A percentile compares a stretch with the other conserved stretches of the same genome.
phyloP scores from a whole-genome alignment of 1,140 invertebrate genomes.

The Sarcophaga peregrina region DNA sequence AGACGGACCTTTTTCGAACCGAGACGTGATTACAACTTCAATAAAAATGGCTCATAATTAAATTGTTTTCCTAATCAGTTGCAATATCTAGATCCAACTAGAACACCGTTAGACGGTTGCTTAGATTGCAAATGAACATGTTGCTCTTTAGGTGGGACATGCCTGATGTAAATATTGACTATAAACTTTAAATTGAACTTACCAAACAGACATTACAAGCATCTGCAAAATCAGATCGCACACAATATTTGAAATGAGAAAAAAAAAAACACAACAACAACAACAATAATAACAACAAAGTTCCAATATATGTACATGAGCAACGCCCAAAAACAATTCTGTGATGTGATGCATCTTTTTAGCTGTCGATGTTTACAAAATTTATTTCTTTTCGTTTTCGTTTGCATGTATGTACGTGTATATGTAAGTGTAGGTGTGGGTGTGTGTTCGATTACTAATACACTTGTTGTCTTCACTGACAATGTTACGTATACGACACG shows the following conservation, averaged over 20 bases:
- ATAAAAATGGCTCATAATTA: too few species aligned
- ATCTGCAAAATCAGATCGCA: conserved; percentile 26
- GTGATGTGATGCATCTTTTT: not conserved
- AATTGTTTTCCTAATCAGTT: too few species aligned
- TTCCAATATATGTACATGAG: conserved; percentile 54
- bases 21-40: too few species aligned
- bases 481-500: conserved; percentile 64
- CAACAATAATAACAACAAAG: too few species aligned
- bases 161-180: not conserved
- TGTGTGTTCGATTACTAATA: not conserved
- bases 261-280: not conserved
- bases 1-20: too few species aligned
- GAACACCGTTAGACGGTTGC: too few species aligned
- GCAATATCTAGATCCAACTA: too few species aligned
- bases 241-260: not conserved
- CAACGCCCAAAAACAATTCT: conserved; percentile 57
- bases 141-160: not conserved
- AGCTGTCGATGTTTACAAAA: not conserved
- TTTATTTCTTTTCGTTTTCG: not conserved
- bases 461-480: conserved; percentile 54
- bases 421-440: too few species aligned
- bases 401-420: too few species aligned
- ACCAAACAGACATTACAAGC: not conserved
- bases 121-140: too few species aligned
- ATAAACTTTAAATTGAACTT: conserved; percentile 4